Evolutionary conservation across 2,888 invertebrate species (phyloP).

Genomic region (Molanna angustata): DNA sequence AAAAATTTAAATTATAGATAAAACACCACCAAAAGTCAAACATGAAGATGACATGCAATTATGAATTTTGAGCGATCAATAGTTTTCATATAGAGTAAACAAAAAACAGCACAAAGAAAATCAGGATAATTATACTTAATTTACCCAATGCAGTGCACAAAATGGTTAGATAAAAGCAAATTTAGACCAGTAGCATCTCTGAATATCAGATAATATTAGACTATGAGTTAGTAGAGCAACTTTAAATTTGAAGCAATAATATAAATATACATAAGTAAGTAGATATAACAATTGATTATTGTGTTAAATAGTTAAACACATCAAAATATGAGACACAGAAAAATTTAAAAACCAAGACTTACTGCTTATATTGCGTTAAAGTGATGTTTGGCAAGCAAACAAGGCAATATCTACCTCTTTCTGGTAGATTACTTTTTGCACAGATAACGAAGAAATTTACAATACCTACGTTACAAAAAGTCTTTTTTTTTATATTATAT

Average conservation of each 20-base stretch:
- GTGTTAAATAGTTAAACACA: constrained; percentile 15
- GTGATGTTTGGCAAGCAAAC: constrained; percentile 26
- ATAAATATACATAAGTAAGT: constrained; percentile 7
- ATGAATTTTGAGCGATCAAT: too few relatives aligned
- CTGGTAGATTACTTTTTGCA: constrained; percentile 10
- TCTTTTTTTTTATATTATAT: constrained; percentile 23
- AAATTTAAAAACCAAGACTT: constrained; percentile 36
- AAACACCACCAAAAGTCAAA: too few relatives aligned
- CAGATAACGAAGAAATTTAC: too few relatives aligned
- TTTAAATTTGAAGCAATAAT: constrained; percentile 25
- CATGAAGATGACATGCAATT: too few relatives aligned
- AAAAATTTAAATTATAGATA: too few relatives aligned
- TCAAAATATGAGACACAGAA: constrained; percentile 31
- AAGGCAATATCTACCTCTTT: constrained; percentile 12
- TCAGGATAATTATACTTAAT: too few relatives aligned
- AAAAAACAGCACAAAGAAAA: too few relatives aligned
- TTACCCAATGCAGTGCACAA: too few relatives aligned
- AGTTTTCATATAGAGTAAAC: too few relatives aligned
- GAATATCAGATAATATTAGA: constrained; percentile 6
- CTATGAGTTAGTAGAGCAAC: constrained; percentile 27
- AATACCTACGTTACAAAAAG: constrained; percentile 3
- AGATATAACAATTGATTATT: constrained; percentile 5
- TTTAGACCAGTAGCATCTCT: constrained; percentile 8
- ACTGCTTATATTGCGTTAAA: constrained; percentile 31
- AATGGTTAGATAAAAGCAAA: too few relatives aligned